Evolutionary conservation across 2,113 vertebrate genomes (phyloP).

Genomic region (Prunella fulvescens): DNA sequence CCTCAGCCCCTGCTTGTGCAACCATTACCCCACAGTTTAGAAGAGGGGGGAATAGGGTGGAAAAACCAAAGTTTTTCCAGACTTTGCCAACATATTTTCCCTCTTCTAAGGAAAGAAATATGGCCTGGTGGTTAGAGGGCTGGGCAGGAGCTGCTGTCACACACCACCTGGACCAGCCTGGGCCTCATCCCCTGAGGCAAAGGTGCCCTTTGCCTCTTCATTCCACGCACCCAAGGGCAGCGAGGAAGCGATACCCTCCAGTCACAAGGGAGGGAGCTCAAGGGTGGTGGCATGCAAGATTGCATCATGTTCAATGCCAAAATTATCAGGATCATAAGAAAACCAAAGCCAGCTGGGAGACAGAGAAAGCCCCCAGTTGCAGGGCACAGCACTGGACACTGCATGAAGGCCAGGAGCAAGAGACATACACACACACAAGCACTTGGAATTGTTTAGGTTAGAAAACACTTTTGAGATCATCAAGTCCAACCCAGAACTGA

Average conservation of each 20-base stretch:
- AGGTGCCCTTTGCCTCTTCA: neutral
- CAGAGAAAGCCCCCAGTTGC: neutral
- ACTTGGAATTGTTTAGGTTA: neutral
- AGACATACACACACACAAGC: neutral
- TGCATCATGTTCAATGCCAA: neutral
- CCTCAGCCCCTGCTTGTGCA: neutral
- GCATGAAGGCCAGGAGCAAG: fast-evolving
- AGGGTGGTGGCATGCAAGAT: neutral
- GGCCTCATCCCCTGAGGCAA: fast-evolving
- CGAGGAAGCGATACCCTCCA: fast-evolving
- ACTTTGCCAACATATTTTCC: neutral
- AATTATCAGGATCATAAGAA: neutral
- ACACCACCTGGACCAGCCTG: fast-evolving
- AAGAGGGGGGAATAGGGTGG: fast-evolving
- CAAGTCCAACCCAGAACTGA: neutral
- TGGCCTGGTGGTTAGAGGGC: neutral
- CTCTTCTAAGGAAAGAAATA: neutral
- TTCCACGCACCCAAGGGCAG: fast-evolving
- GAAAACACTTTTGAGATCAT: neutral
- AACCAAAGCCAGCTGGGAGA: neutral
- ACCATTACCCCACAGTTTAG: neutral
- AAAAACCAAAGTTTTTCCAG: neutral
- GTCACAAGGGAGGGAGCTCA: neutral
- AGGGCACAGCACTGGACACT: fast-evolving
- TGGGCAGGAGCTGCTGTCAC: neutral